These are phyloP conservation scores for Numida meleagris DNA, from an alignment of 2,113 vertebrate species.

Conservation along the genomic window DNA sequence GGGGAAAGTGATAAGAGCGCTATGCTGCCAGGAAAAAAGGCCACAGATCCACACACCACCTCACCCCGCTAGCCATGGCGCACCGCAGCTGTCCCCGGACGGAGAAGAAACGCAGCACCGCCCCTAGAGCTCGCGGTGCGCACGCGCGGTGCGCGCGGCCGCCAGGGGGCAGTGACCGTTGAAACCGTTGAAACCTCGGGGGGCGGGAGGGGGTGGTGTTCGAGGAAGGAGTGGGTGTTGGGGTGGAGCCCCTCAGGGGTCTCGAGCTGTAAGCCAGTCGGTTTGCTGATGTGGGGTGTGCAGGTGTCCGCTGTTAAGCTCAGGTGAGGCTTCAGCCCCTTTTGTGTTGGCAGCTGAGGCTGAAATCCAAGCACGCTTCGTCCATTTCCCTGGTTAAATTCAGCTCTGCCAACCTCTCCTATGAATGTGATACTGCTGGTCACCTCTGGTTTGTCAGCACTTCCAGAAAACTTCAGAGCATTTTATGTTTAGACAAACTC, in stretches of 20 bases:
- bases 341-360: no score
- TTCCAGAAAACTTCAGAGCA: not conserved
- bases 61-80: not conserved
- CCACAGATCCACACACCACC: not conserved
- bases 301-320: fast-evolving
- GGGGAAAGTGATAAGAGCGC: no score
- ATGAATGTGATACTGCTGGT: not conserved
- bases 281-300: not conserved
- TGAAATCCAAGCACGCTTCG: not conserved
- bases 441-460: not conserved
- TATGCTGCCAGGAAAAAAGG: not conserved
- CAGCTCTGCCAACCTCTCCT: not conserved
- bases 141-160: not conserved
- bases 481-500: not conserved
- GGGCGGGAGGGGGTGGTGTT: no score
- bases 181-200: no score
- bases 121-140: not conserved
- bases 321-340: not conserved
- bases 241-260: no score
- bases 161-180: not conserved
- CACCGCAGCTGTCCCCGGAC: not conserved
- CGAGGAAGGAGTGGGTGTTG: no score
- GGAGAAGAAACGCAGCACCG: not conserved
- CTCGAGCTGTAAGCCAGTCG: no score
- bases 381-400: not conserved